Evolutionary conservation across 2,113 vertebrate genomes (phyloP).

Genomic region (Triplophysa siluroides): DNA sequence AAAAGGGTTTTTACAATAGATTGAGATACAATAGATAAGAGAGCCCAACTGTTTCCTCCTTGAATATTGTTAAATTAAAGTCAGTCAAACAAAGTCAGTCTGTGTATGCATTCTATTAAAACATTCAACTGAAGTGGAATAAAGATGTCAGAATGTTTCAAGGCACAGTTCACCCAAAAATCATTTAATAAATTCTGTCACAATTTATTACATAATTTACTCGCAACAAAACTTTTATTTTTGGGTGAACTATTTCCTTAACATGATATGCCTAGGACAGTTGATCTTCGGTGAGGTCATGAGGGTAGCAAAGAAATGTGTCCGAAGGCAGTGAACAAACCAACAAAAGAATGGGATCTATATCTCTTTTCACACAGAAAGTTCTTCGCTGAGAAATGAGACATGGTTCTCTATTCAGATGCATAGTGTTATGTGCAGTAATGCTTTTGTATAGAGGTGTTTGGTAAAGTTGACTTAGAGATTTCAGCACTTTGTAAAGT

Average conservation of each 20-base stretch:
- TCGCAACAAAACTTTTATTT: no score
- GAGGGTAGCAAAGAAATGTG: neutral
- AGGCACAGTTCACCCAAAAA: no score
- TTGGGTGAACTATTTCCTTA: neutral
- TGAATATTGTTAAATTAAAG: no score
- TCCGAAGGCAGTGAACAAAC: slow-evolving; percentile 30
- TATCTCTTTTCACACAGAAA: neutral
- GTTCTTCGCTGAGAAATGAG: slow-evolving; percentile 4
- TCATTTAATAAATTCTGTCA: no score
- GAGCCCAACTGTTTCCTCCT: no score
- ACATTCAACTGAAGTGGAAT: slow-evolving; percentile 13
- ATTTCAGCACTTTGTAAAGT: neutral
- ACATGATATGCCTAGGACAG: slow-evolving; percentile 51
- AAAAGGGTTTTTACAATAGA: no score
- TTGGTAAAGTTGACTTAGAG: neutral
- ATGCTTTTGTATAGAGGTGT: neutral
- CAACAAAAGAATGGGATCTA: neutral
- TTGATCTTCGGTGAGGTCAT: slow-evolving; percentile 60
- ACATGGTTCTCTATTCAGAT: slow-evolving; percentile 18
- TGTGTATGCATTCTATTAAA: slow-evolving; percentile 40
- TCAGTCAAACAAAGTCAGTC: no score
- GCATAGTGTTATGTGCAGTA: neutral
- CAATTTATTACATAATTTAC: no score
- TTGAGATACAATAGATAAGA: no score
- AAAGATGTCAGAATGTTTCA: no score